phyloP scores from a whole-genome alignment of 2,888 invertebrate genomes.

The Galerucella calmariensis region DNA sequence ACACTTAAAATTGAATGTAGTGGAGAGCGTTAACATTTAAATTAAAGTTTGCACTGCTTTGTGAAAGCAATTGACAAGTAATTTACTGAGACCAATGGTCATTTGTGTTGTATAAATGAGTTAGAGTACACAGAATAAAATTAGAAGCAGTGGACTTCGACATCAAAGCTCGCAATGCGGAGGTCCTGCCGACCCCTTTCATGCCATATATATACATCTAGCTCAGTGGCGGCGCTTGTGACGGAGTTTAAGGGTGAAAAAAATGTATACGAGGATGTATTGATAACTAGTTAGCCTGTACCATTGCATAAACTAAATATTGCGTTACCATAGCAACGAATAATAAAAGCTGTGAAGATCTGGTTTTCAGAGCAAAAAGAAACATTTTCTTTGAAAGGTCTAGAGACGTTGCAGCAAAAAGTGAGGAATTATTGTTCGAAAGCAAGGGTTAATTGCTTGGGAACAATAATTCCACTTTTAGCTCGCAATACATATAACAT shows the following conservation, averaged over 20 bases:
- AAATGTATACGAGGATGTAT: too few relatives aligned
- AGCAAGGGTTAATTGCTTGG: too few relatives aligned
- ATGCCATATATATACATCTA: slow-evolving; percentile 23
- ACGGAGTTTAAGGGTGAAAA: background rate
- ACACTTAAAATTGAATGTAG: slow-evolving; percentile 17
- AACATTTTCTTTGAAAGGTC: too few relatives aligned
- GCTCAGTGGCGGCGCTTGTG: background rate
- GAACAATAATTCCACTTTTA: too few relatives aligned
- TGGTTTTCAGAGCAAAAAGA: too few relatives aligned
- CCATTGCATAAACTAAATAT: too few relatives aligned
- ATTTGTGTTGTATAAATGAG: slow-evolving; percentile 62
- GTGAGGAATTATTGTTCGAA: too few relatives aligned
- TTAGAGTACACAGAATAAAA: slow-evolving; percentile 61
- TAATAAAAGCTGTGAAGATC: too few relatives aligned
- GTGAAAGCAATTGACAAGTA: slow-evolving; percentile 62
- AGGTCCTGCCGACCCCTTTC: slow-evolving; percentile 49
- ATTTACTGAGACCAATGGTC: slow-evolving; percentile 63
- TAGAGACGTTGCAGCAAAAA: too few relatives aligned
- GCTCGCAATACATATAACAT: too few relatives aligned
- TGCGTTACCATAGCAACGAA: too few relatives aligned
- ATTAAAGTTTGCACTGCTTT: slow-evolving; percentile 60
- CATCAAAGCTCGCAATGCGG: slow-evolving; percentile 57
- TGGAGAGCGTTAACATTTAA: slow-evolving; percentile 55
- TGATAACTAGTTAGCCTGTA: too few relatives aligned
- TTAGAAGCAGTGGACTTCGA: slow-evolving; percentile 58